A percentile compares a stretch with the other conserved stretches of the same genome.
Evolutionary conservation across 92 coral and sea anemone genomes (phyloP).

Genomic region (Zoanthus solanderi): DNA sequence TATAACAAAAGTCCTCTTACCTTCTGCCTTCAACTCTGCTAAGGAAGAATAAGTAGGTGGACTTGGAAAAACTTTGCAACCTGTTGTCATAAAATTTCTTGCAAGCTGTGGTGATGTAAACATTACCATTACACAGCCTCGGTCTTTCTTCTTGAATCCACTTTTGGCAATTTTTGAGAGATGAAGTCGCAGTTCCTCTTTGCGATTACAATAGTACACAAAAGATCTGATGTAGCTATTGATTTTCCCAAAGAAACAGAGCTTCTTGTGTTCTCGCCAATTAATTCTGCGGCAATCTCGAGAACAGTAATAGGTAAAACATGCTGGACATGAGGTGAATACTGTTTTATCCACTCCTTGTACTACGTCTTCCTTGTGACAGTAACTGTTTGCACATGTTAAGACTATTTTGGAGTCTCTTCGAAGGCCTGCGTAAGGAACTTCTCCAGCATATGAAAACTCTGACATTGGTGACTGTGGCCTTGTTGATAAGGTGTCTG

Average conservation of each 20-base stretch:
- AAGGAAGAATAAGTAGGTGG: constrained; percentile 90
- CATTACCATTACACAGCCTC: constrained; percentile 95
- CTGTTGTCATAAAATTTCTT: constrained; percentile 93
- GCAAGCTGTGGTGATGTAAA: constrained; percentile 91
- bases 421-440: constrained; percentile 70
- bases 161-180: constrained; percentile 89
- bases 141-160: constrained; percentile 85
- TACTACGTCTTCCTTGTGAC: constrained; percentile 81
- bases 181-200: constrained; percentile 83
- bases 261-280: constrained; percentile 97
- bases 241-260: constrained; percentile 94
- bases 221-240: constrained; percentile 96
- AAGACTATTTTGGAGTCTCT: constrained; percentile 64
- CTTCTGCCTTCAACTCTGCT: constrained; percentile 73
- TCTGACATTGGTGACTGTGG: constrained; percentile 94
- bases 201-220: constrained; percentile 86
- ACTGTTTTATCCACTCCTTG: constrained; percentile 85
- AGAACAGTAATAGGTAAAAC: constrained; percentile 93
- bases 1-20: background rate
- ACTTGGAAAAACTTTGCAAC: constrained; percentile 91
- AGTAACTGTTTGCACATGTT: constrained; percentile 80
- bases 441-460: constrained; percentile 87
- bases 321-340: constrained; percentile 95
- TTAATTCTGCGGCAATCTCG: constrained; percentile 91
- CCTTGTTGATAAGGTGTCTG: constrained; percentile 69